Conservation (phyloP, 2,113 vertebrate species). For the Salvelinus alpinus region DNA sequence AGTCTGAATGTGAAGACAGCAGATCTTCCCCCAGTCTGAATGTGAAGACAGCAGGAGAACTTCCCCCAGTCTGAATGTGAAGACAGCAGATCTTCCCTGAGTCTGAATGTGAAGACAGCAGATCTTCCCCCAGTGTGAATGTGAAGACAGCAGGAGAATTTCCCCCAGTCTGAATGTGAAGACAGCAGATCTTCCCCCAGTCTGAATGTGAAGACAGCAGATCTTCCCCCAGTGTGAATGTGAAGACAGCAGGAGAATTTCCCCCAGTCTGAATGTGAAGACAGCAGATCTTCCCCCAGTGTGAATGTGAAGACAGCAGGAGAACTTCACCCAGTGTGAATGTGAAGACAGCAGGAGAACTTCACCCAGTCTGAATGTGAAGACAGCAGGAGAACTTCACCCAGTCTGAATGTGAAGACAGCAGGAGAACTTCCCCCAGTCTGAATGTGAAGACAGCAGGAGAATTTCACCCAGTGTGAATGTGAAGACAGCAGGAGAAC, state of each 20-base stretch:
- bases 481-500: slow-evolving; percentile 26
- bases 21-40: slow-evolving; percentile 31
- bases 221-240: slow-evolving; percentile 25
- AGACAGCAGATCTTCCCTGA: no score
- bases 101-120: no score
- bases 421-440: no score
- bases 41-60: slow-evolving; percentile 25
- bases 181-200: no score
- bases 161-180: slow-evolving; percentile 18
- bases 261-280: neutral
- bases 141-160: slow-evolving; percentile 27
- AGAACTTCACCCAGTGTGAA: slow-evolving; percentile 30
- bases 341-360: slow-evolving; percentile 25
- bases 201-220: neutral
- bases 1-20: no score
- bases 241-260: slow-evolving; percentile 29
- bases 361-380: slow-evolving; percentile 25
- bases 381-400: neutral
- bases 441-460: no score
- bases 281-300: no score
- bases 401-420: no score
- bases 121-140: slow-evolving; percentile 29
- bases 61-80: slow-evolving; percentile 21
- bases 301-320: no score
- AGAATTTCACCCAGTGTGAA: slow-evolving; percentile 27